Conservation (phyloP, 2,113 vertebrate genomes). For the Cygnus atratus region DNA sequence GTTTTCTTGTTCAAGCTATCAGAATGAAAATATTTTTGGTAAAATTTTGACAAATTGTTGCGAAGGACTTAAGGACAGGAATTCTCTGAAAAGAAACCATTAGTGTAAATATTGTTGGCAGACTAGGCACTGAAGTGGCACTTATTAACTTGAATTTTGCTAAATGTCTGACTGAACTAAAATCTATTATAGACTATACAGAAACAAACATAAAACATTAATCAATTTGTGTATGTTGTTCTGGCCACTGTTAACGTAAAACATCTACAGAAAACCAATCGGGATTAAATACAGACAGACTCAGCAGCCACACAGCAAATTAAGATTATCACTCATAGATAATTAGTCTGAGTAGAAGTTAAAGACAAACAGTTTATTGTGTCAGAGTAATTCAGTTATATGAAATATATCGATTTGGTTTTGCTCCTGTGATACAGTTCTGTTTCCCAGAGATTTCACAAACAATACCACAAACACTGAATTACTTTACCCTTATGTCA, state of each 20-base stretch:
- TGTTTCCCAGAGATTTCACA: not conserved
- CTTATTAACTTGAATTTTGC: not conserved
- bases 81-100: not conserved
- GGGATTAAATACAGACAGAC: not conserved
- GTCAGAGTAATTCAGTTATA: not conserved
- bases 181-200: not conserved
- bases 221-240: not conserved
- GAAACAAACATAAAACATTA: not conserved
- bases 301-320: not conserved
- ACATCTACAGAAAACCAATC: not conserved
- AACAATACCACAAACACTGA: not conserved
- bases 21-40: not conserved
- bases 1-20: not conserved
- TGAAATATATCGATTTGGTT: not conserved
- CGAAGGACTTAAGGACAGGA: not conserved
- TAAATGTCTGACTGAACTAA: too few relatives aligned
- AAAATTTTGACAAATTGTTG: not conserved
- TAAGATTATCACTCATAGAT: not conserved
- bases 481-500: not conserved
- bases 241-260: not conserved
- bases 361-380: not conserved
- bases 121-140: not conserved
- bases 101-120: not conserved
- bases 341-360: not conserved
- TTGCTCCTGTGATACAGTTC: not conserved